Percentiles rank a stretch among this genome's conserved stretches.
These are phyloP conservation scores for Aythya baeri DNA, from an alignment of 2,113 vertebrate species.

Conservation along the genomic window DNA sequence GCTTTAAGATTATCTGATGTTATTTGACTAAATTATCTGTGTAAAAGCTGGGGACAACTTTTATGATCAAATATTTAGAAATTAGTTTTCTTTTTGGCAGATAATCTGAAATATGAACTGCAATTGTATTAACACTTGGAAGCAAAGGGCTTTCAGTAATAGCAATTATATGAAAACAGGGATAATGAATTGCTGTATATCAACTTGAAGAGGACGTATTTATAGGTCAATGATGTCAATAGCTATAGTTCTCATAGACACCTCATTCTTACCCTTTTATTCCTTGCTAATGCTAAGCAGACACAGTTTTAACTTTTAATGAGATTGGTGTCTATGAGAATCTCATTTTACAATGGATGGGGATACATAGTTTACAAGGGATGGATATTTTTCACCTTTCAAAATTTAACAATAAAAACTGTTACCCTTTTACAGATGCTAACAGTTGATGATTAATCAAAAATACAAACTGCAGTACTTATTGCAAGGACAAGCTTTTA, in stretches of 20 bases:
- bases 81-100: conserved; percentile 77
- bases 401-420: neutral
- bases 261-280: conserved; percentile 64
- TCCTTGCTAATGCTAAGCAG: conserved; percentile 54
- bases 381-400: conserved; percentile 23
- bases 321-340: conserved; percentile 31
- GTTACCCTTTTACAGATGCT: neutral
- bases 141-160: conserved; percentile 76
- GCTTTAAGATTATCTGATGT: conserved; percentile 82
- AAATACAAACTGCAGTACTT: neutral
- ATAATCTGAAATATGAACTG: conserved; percentile 80
- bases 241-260: conserved; percentile 67
- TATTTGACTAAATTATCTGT: conserved; percentile 85
- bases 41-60: conserved; percentile 78
- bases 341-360: neutral
- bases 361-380: neutral
- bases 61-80: conserved; percentile 85
- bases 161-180: conserved; percentile 80
- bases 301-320: conserved; percentile 63
- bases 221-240: conserved; percentile 82
- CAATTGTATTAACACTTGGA: conserved; percentile 78
- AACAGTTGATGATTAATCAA: neutral
- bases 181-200: conserved; percentile 74
- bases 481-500: neutral
- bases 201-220: conserved; percentile 74